Percentiles rank a stretch among this genome's conserved stretches.
These are phyloP conservation scores for Amphipoea lucens DNA, from an alignment of 2,888 invertebrate genomes.

Conservation along the genomic window DNA sequence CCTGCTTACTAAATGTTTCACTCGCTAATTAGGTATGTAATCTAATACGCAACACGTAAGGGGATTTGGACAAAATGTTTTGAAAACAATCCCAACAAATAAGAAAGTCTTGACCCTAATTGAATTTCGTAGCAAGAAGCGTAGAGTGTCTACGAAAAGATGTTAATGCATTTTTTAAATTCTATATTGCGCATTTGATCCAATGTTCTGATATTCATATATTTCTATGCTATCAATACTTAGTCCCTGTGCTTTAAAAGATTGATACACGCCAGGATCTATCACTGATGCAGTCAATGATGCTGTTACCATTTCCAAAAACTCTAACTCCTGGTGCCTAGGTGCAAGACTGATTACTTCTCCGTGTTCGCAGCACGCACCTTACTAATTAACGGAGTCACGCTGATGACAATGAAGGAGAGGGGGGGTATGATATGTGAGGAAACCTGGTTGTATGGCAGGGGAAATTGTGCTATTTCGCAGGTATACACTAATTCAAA, in stretches of 20 bases:
- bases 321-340: conserved; percentile 67
- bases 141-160: background rate
- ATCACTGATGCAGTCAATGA: background rate
- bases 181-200: background rate
- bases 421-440: conserved; percentile 1
- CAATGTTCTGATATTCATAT: background rate
- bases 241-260: background rate
- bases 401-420: conserved; percentile 51
- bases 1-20: background rate
- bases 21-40: background rate
- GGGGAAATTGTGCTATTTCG: conserved; percentile 12
- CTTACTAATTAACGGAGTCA: conserved; percentile 85
- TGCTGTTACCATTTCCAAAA: conserved; percentile 50
- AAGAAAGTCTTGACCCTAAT: background rate
- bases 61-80: background rate
- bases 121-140: background rate
- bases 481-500: background rate
- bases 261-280: background rate
- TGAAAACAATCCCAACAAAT: background rate
- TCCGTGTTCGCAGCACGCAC: conserved; percentile 79
- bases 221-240: background rate
- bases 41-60: background rate
- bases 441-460: conserved; percentile 3
- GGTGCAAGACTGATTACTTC: conserved; percentile 87
- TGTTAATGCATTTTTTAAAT: background rate